Conservation (phyloP, 2,888 invertebrate species). For the Habroteleia sp. region DNA sequence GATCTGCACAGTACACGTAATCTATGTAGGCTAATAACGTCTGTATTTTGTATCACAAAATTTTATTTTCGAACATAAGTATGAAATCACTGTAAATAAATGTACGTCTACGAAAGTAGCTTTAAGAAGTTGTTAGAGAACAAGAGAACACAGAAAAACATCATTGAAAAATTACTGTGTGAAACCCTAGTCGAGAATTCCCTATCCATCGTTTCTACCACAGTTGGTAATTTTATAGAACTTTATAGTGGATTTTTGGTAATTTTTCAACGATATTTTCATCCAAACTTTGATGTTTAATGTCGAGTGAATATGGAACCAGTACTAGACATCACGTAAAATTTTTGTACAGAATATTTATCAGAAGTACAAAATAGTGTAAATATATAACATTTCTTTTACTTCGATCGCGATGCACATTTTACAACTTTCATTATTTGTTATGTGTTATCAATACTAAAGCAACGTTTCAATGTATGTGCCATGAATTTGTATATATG, state of each 20-base stretch:
- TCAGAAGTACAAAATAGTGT: conserved; percentile 57
- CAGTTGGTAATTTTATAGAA: conserved; percentile 26
- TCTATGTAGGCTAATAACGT: conserved; percentile 50
- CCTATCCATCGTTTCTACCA: conserved; percentile 5
- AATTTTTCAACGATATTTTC: conserved; percentile 50
- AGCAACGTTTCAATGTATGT: conserved; percentile 24
- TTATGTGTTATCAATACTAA: conserved; percentile 27
- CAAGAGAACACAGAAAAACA: too few species aligned
- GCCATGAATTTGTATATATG: conserved; percentile 45
- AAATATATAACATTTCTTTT: conserved; percentile 27
- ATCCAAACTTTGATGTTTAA: conserved; percentile 64
- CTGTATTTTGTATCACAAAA: conserved; percentile 59
- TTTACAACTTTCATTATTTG: conserved; percentile 22
- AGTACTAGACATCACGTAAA: conserved; percentile 43
- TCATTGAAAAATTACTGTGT: conserved; percentile 50
- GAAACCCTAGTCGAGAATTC: background rate
- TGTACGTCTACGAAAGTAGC: conserved; percentile 34
- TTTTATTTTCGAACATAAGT: conserved; percentile 60
- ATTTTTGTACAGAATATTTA: conserved; percentile 52
- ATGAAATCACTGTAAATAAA: conserved; percentile 54
- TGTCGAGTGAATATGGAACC: conserved; percentile 60
- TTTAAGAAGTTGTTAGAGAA: too few species aligned
- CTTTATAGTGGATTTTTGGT: conserved; percentile 20
- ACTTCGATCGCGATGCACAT: conserved; percentile 38
- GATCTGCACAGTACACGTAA: conserved; percentile 57